phyloP scores from a whole-genome alignment of 1,140 invertebrate species.

The Ptiloglossa arizonensis region DNA sequence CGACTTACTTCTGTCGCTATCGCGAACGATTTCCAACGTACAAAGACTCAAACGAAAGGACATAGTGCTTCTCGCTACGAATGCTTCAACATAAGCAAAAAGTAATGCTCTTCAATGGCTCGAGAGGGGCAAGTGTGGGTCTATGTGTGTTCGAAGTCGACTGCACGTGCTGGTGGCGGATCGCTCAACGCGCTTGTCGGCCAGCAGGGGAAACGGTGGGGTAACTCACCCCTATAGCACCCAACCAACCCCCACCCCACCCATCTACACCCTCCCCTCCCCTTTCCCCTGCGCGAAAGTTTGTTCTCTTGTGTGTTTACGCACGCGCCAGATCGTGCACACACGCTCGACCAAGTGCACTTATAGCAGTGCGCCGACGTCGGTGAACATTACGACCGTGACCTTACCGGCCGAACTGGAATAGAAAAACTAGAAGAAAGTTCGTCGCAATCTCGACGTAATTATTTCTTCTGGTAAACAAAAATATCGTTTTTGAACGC shows the following conservation, averaged over 20 bases:
- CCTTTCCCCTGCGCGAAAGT: slow-evolving; percentile 40
- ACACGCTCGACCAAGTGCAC: slow-evolving; percentile 26
- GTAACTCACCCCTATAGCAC: slow-evolving; percentile 36
- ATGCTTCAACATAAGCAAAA: not conserved
- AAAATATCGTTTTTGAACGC: too few relatives aligned
- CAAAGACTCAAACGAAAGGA: slow-evolving; percentile 14
- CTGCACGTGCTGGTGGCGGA: slow-evolving; percentile 33
- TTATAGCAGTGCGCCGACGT: slow-evolving; percentile 15
- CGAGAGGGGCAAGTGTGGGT: slow-evolving; percentile 7
- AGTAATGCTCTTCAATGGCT: slow-evolving; percentile 26
- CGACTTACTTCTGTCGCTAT: not conserved
- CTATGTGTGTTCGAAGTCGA: slow-evolving; percentile 31
- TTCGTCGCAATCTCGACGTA: not conserved
- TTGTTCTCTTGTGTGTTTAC: slow-evolving; percentile 59
- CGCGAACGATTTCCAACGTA: slow-evolving; percentile 3
- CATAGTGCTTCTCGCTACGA: not conserved
- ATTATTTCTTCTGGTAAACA: too few relatives aligned
- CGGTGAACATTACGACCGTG: slow-evolving; percentile 55
- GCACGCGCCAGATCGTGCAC: slow-evolving; percentile 56
- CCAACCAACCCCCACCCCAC: too few relatives aligned
- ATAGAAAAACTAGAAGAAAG: slow-evolving; percentile 20
- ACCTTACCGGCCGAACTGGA: slow-evolving; percentile 53
- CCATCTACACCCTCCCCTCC: not conserved
- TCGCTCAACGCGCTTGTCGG: slow-evolving; percentile 30
- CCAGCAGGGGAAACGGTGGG: slow-evolving; percentile 20